Percentiles rank a stretch among this genome's conserved stretches.
These are phyloP conservation scores for Platorchestia sp. DNA, from an alignment of 1,140 invertebrate genomes.

Conservation along the genomic window DNA sequence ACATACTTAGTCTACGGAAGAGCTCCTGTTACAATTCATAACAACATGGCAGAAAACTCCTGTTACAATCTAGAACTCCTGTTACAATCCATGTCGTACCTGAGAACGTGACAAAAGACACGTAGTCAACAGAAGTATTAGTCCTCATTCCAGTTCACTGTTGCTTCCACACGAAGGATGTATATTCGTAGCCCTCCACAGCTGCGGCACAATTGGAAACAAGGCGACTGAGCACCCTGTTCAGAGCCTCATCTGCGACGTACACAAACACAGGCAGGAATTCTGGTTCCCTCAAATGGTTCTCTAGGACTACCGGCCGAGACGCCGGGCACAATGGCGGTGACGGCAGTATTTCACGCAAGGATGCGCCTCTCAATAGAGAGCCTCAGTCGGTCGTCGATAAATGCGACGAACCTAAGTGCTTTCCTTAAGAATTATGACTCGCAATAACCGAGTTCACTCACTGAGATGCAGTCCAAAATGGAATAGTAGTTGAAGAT, in stretches of 20 bases:
- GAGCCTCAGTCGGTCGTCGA: not conserved
- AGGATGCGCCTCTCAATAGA: not conserved
- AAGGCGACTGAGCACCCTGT: not conserved
- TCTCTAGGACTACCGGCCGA: not conserved
- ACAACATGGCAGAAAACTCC: too few relatives aligned
- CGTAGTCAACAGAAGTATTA: not conserved
- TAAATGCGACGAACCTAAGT: conserved; percentile 19
- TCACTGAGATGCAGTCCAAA: not conserved
- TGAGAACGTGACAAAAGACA: not conserved
- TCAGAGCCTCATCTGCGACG: not conserved
- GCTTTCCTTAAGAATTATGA: conserved; percentile 1
- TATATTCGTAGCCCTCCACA: not conserved
- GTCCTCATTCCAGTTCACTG: not conserved
- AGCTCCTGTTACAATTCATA: too few relatives aligned
- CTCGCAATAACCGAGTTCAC: not conserved
- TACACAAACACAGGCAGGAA: not conserved
- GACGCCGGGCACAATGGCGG: not conserved
- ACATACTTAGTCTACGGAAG: too few relatives aligned
- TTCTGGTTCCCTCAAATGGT: not conserved
- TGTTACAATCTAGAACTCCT: too few relatives aligned
- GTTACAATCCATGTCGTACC: too few relatives aligned
- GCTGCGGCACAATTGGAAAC: not conserved
- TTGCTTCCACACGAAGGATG: not conserved
- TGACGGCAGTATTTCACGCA: not conserved
- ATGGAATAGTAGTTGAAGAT: not conserved